Evolutionary conservation across 92 coral and sea anemone species (phyloP).

Genomic region (Porites divaricata): DNA sequence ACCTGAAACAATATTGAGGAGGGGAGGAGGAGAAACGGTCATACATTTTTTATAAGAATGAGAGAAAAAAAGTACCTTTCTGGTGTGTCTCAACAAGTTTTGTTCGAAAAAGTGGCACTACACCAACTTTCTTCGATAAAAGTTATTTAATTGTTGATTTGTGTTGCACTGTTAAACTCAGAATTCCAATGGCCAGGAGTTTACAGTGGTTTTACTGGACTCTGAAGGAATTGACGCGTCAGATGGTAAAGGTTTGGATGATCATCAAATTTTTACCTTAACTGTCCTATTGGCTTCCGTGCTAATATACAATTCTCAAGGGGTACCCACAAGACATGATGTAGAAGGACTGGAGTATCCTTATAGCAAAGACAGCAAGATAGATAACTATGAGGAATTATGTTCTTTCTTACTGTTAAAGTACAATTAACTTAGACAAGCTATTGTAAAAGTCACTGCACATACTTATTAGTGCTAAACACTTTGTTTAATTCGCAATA

Average conservation of each 20-base stretch:
- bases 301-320: slow-evolving; percentile 70
- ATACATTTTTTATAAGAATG: no score
- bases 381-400: no score
- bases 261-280: slow-evolving; percentile 65
- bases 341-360: slow-evolving; percentile 65
- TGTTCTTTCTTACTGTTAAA: no score
- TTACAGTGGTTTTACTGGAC: slow-evolving; percentile 79
- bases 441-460: no score
- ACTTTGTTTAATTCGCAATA: no score
- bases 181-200: slow-evolving; percentile 50
- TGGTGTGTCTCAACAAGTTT: neutral
- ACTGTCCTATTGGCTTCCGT: slow-evolving; percentile 71
- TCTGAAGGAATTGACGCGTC: slow-evolving; percentile 78
- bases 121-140: neutral
- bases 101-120: slow-evolving; percentile 12
- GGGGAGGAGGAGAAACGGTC: no score
- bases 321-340: slow-evolving; percentile 60
- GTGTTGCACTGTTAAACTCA: neutral
- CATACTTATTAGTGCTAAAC: no score
- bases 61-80: no score
- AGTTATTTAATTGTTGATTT: no score
- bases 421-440: no score
- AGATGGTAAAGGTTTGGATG: slow-evolving; percentile 52
- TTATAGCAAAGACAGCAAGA: neutral
- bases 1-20: no score